Base-by-base conservation (phyloP, 2,888 invertebrate species). In the Tridacna gigas region DNA sequence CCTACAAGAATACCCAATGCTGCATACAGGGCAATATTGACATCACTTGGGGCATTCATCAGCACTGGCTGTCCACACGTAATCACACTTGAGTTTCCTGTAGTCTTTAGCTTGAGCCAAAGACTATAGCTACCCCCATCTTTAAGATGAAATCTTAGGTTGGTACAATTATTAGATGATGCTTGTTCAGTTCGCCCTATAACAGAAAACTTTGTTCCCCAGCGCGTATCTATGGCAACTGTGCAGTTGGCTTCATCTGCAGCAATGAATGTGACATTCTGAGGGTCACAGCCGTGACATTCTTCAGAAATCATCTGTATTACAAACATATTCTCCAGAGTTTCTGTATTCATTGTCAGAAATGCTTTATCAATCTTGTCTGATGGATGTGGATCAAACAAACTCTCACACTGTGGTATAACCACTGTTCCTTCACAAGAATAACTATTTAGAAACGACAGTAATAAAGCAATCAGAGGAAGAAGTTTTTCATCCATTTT, bases 141-240 rank as follows among this genome's bases (percentile, higher is more conserved):
- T 28, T 80, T 71, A 51, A 85, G 82, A 20, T 56, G 69, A 37
- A 28, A 20, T 74, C 66, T 74, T 11, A 73, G 22, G 26, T 71
- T 18, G 18, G 74, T 28, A 71, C 80, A 87, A 28, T 81, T 83
- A 63, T 65, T 61, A 60, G 74, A 48, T 7, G 61, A 22, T n/a
- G 65, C 37, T 15, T 48, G 47, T 25, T 48, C 20, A 26, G 61
- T 56, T 12, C 65, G 25, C 7, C 76, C 67, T 26, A 82, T 80
- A 2, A 84, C 73, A 12, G 82, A 80, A 37, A 91, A 63, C 65
- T 84, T 82, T 48, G 86, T 86, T 60, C 83, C 88, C 92, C 92
- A 92, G 56, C 92, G 79, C 11, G 92, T 89, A 80, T 92, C 92
- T 56, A 92, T 79, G 20, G 86, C 74, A 26, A 91, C 81, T 0